Evolutionary conservation across 2,888 invertebrate species (phyloP).

Genomic region (Chromoteleia sp.): DNA sequence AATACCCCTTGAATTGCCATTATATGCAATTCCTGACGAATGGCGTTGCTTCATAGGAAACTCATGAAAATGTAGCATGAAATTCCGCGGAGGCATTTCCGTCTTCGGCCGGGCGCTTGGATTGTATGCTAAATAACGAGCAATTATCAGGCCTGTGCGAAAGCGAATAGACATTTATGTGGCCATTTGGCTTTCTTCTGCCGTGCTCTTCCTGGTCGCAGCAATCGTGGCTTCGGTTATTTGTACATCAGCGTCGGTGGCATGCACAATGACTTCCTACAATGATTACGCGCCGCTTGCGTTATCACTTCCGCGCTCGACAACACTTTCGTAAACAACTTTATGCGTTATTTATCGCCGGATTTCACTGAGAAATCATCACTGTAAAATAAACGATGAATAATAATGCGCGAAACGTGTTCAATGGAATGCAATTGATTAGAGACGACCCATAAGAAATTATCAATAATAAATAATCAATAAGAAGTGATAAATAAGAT

Average conservation of each 20-base stretch:
- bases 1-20: constrained; percentile 47
- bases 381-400: background rate
- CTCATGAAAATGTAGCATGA: constrained; percentile 65
- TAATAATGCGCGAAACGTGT: background rate
- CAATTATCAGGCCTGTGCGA: constrained; percentile 65
- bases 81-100: constrained; percentile 56
- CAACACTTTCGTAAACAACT: constrained; percentile 44
- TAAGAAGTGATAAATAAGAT: too few species aligned
- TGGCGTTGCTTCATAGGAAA: constrained; percentile 38
- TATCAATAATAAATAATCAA: too few species aligned
- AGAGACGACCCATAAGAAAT: too few species aligned
- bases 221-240: constrained; percentile 54
- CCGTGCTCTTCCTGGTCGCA: constrained; percentile 55
- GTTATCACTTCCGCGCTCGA: constrained; percentile 75
- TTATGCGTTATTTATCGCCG: constrained; percentile 18
- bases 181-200: constrained; percentile 61
- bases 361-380: background rate
- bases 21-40: constrained; percentile 50
- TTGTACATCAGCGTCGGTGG: constrained; percentile 59
- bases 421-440: background rate
- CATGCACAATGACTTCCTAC: constrained; percentile 76
- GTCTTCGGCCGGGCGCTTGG: constrained; percentile 49
- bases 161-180: constrained; percentile 67
- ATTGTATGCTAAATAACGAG: constrained; percentile 69
- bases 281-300: constrained; percentile 76